These are phyloP conservation scores for Hiodon alosoides DNA, from an alignment of 2,113 vertebrate species.

Conservation along the genomic window DNA sequence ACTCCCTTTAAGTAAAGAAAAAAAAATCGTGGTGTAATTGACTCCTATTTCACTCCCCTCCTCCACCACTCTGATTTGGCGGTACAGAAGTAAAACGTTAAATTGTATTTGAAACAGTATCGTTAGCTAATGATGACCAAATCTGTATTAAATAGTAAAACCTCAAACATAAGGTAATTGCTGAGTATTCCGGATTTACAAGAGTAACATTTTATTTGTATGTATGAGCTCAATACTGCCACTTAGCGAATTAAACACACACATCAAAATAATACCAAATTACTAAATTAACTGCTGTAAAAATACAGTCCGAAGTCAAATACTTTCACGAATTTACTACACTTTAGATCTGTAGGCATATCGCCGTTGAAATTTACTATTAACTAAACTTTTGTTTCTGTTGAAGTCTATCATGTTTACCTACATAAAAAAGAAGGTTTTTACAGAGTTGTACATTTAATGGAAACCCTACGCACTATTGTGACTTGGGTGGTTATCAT, in stretches of 20 bases:
- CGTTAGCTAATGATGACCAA: constrained; percentile 29
- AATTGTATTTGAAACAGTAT: constrained; percentile 20
- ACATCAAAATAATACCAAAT: neutral
- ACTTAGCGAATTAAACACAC: constrained; percentile 34
- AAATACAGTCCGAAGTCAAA: neutral
- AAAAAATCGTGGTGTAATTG: constrained; percentile 18
- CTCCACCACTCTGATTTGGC: constrained; percentile 23
- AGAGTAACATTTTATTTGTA: constrained; percentile 1
- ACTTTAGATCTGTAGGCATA: too few relatives aligned
- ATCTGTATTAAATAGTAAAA: constrained; percentile 33
- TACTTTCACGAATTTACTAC: too few relatives aligned
- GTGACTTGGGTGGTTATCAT: neutral
- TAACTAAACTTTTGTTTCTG: too few relatives aligned
- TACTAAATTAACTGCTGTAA: neutral
- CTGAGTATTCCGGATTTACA: constrained; percentile 22
- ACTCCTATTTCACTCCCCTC: constrained; percentile 33
- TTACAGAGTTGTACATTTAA: too few relatives aligned
- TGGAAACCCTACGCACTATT: too few relatives aligned
- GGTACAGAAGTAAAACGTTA: constrained; percentile 11
- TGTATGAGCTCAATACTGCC: constrained; percentile 38
- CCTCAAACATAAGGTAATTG: constrained; percentile 24
- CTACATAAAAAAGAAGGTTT: too few relatives aligned
- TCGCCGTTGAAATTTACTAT: too few relatives aligned
- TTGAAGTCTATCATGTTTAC: too few relatives aligned
- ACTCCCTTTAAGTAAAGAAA: constrained; percentile 40